Base-by-base conservation (phyloP, 1,140 invertebrate genomes). In the Trissolcus basalis region DNA sequence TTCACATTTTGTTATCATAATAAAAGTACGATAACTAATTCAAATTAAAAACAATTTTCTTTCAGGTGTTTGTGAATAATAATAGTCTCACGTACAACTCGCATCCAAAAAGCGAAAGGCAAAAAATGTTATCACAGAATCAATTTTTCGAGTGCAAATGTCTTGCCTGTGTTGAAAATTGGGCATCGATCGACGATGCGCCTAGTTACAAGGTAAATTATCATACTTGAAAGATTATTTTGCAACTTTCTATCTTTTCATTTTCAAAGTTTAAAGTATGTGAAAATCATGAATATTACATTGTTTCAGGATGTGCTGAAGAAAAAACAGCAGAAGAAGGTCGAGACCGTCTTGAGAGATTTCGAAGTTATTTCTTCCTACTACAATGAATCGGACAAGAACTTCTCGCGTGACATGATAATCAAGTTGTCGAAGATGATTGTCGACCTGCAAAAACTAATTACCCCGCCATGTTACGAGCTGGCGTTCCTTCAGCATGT, bases 101-200 rank as follows among this genome's bases (percentile, higher is more conserved):
- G 9, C 43, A 45, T n/a, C 0, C 7, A 3, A 59, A 49, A 41
- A 41, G 44, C 5, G 56, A 59, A 19, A 59, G 56, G 15, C 44
- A 41, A 10, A 9, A 1, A 27, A 8, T 49, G 48, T 59, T 59
- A 49, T 11, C 6, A 36, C 13, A 0, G 12, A 49, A 59, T 13
- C 0, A 0, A 39, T 36, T 19, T 59, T 59, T 59, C 36, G 35
- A 19, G 4, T 39, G 56, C 45, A 59, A 48, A 11, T 59, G 47
- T 49, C 44, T 14, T 12, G 32, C 56, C 49, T 59, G 56, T n/a
- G 33, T 49, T 49, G 56, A 14, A 59, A 49, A 59, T 27, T 59
- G 56, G 56, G 11, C 15, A 0, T 0, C 19, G 0, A 4, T 33
- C 7, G 14, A 10, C 5, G 0, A 27, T 6, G 44, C 9, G 0